Base-by-base conservation (phyloP, 2,888 invertebrate species). In the Pyrochroa serraticornis region DNA sequence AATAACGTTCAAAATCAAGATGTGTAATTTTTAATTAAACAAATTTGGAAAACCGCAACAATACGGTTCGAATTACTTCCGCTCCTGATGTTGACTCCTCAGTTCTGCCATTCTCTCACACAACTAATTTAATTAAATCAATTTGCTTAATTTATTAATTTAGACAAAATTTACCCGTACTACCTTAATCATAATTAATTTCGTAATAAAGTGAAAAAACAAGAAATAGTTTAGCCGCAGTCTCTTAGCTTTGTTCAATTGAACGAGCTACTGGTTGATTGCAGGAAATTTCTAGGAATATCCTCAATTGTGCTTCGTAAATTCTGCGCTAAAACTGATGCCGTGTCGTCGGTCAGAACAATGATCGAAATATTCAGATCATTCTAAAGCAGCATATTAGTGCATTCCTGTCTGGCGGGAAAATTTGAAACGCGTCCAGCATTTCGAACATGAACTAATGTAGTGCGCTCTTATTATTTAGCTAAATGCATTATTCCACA, bases 391-490 rank as follows among this genome's bases (percentile, higher is more conserved):
- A 43, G 43, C 38, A 50, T 62, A 65, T 60, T 59, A 47, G 51
- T 53, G 58, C 60, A 64, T 65, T 59, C 64, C 62, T 43, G 41
- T 38, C 7, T 38, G 58, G 56, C 58, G 62, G 46, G 45, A 65
- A 63, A 60, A 62, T 66, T 62, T 65, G 63, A 63, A 64, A 63
- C 58, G 61, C 60, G 67, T 60, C 42, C 47, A 65, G 62, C 57
- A 68, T 68, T 66, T 65, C 63, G 63, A 60, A 62, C 62, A 67
- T 63, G 67, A 54, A 37, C 42, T 49, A 52, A 54, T 58, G 45
- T 22, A 56, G 44, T 50, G 33, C 45, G 13, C 13, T 34, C 10
- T 32, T 53, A 58, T 52, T 53, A 58, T 58, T 47, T 43, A 34
- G 42, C 43, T 43, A 58, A 52, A 39, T 52, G 58, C 58, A 41